These are phyloP conservation scores for Orchestes rusci DNA, from an alignment of 2,888 invertebrate species.

Conservation along the genomic window DNA sequence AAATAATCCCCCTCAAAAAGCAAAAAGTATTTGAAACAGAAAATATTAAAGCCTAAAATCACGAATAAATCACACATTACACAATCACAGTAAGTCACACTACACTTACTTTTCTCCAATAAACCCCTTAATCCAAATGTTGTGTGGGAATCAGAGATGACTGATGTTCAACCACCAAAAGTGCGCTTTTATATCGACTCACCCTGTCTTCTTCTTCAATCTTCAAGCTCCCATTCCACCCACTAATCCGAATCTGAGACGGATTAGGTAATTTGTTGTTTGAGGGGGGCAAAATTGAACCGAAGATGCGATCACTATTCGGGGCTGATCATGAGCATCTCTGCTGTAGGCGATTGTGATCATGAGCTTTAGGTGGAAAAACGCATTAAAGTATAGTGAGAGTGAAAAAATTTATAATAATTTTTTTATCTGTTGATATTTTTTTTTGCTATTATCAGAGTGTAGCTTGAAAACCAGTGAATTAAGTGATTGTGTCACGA, in stretches of 20 bases:
- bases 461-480: no score
- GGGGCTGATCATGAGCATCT: conserved; percentile 8
- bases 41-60: no score
- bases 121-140: no score
- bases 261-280: conserved; percentile 15
- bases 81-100: no score
- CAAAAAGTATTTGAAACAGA: neutral
- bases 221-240: conserved; percentile 21
- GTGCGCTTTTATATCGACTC: conserved; percentile 11
- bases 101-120: no score
- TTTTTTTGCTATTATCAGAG: no score
- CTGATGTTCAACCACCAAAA: conserved; percentile 8
- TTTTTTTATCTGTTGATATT: no score
- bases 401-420: no score
- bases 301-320: conserved; percentile 15
- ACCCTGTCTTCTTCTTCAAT: conserved; percentile 14
- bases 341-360: conserved; percentile 6
- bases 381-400: no score
- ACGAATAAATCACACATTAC: no score
- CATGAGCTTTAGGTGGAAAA: no score
- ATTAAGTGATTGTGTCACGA: no score
- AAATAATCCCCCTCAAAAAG: conserved; percentile 1
- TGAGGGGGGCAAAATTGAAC: conserved; percentile 9
- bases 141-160: neutral
- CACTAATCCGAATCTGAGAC: conserved; percentile 20